Conservation (phyloP, 2,113 vertebrate species). For the Podocnemis expansa region DNA sequence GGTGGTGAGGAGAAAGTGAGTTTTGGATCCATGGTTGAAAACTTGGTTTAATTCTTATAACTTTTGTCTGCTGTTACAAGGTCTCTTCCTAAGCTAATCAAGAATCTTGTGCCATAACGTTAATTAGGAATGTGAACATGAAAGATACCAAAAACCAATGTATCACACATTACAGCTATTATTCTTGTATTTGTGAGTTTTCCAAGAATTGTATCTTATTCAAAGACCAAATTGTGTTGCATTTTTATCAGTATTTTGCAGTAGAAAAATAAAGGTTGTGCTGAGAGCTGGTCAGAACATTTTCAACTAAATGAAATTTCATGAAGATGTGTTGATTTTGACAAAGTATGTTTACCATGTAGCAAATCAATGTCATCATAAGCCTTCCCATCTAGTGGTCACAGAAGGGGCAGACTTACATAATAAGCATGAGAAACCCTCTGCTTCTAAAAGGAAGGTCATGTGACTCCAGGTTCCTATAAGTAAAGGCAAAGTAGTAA, state of each 20-base stretch:
- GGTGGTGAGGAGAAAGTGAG: not conserved
- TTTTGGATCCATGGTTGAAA: not conserved
- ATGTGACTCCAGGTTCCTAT: accelerated
- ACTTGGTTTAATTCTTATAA: not conserved
- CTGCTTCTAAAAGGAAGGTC: not conserved
- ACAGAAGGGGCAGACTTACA: not conserved
- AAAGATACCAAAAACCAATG: not conserved
- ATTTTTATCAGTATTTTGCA: not conserved
- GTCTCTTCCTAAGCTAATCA: not conserved
- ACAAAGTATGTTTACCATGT: too few species aligned
- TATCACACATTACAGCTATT: not conserved
- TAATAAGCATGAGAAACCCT: not conserved
- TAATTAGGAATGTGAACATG: not conserved
- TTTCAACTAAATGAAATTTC: too few species aligned
- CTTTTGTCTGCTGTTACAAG: not conserved
- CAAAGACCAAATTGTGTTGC: not conserved
- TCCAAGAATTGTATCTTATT: not conserved
- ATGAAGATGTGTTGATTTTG: too few species aligned
- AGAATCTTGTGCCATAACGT: not conserved
- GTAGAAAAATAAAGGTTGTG: not conserved
- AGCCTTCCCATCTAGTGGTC: not conserved
- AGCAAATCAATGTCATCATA: not conserved
- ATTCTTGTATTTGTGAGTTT: not conserved
- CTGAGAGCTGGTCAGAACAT: not conserved
- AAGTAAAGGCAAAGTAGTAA: accelerated